Evolutionary conservation across 1,140 invertebrate genomes (phyloP).

Genomic region (Anastrepha obliqua): DNA sequence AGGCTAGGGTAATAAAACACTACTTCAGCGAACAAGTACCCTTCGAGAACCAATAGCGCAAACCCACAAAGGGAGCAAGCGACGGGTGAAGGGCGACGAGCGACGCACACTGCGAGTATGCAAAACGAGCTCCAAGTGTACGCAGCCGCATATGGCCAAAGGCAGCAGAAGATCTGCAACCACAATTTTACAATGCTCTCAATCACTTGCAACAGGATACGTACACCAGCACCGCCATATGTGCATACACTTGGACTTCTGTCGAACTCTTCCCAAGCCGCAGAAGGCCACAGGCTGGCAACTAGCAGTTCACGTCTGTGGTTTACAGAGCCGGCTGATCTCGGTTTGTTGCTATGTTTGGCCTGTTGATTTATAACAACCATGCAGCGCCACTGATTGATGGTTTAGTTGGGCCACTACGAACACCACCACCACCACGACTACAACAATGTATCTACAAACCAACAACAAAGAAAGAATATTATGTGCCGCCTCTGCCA

Average conservation of each 20-base stretch:
- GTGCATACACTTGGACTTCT: not conserved
- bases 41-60: not conserved
- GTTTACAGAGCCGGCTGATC: not conserved
- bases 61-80: not conserved
- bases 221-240: not conserved
- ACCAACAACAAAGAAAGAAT: not conserved
- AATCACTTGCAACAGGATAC: slow-evolving; percentile 29
- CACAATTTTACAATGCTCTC: not conserved
- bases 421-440: not conserved
- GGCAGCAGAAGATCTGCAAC: not conserved
- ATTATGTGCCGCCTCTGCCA: not conserved
- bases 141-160: not conserved
- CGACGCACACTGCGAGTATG: not conserved
- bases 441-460: not conserved
- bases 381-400: slow-evolving; percentile 12
- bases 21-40: not conserved
- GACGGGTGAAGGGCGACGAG: not conserved
- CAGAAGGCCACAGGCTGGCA: slow-evolving; percentile 9
- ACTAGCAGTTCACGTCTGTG: not conserved
- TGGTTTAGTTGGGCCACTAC: not conserved
- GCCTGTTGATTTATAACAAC: not conserved
- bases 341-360: not conserved
- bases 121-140: not conserved
- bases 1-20: not conserved
- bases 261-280: not conserved